A percentile compares a stretch with the other conserved stretches of the same genome.
phyloP scores from a whole-genome alignment of 2,797 vertebrate genomes.

The Anguilla megastoma region DNA sequence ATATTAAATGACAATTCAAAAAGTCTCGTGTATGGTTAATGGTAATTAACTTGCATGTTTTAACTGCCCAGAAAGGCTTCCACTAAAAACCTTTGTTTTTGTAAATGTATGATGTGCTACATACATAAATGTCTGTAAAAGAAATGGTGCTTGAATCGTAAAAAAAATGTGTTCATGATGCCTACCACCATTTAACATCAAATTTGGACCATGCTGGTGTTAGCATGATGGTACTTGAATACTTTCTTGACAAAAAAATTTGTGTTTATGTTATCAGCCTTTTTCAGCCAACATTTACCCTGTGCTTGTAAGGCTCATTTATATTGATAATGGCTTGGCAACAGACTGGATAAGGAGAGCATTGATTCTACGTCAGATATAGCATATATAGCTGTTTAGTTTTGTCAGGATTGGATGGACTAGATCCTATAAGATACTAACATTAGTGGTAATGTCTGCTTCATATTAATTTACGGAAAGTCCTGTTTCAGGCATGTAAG shows the following conservation, averaged over 20 bases:
- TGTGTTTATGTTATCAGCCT: not conserved
- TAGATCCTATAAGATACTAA: not conserved
- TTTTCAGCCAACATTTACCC: not conserved
- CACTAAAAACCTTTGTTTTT: not conserved
- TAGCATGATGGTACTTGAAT: not conserved
- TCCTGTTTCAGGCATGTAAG: not conserved
- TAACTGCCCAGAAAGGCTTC: not conserved
- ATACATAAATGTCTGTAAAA: not conserved
- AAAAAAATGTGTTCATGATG: not conserved
- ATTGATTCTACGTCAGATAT: constrained; percentile 4
- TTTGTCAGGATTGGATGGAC: not conserved
- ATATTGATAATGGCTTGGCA: not conserved
- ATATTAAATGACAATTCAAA: not conserved
- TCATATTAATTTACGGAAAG: not conserved
- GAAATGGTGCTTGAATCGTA: no score
- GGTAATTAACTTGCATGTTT: not conserved
- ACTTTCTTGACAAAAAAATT: not conserved
- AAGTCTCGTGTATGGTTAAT: not conserved
- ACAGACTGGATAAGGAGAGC: not conserved
- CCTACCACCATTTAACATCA: not conserved
- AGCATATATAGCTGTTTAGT: constrained; percentile 1
- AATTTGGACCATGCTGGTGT: not conserved
- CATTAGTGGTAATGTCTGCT: not conserved
- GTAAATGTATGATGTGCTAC: not conserved
- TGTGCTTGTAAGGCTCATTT: constrained; percentile 1